phyloP scores from a whole-genome alignment of 2,888 invertebrate species.

The Napeogenes inachia region DNA sequence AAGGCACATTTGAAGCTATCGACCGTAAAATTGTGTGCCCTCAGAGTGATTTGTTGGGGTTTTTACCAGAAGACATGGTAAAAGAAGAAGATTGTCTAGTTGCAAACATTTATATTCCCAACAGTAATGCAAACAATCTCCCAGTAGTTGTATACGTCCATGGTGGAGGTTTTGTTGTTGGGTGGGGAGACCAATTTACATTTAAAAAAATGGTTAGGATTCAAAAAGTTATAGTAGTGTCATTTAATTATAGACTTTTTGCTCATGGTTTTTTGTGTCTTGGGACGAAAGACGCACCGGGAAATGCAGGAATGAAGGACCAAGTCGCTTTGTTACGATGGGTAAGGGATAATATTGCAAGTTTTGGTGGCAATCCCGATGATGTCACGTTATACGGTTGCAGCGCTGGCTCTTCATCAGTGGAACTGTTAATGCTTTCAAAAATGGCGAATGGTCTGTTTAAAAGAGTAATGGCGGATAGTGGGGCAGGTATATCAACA shows the following conservation, averaged over 20 bases:
- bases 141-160: constrained; percentile 39
- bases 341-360: constrained; percentile 26
- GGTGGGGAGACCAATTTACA: constrained; percentile 39
- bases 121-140: constrained; percentile 27
- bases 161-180: constrained; percentile 56
- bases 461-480: constrained; percentile 32
- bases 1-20: constrained; percentile 28
- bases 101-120: constrained; percentile 35
- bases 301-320: constrained; percentile 41
- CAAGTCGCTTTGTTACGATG: constrained; percentile 36
- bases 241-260: constrained; percentile 50
- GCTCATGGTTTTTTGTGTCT: constrained; percentile 32
- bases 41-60: constrained; percentile 15
- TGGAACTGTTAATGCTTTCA: constrained; percentile 35
- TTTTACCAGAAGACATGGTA: constrained; percentile 10
- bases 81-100: constrained; percentile 35
- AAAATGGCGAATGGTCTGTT: constrained; percentile 29
- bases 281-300: constrained; percentile 35
- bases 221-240: constrained; percentile 40
- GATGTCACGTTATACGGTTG: constrained; percentile 39
- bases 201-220: constrained; percentile 36
- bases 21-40: constrained; percentile 30
- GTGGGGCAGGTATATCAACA: constrained; percentile 30
- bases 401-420: constrained; percentile 37
- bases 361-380: constrained; percentile 36